Base-by-base conservation (phyloP, 2,888 invertebrate genomes). In the Ariolimax columbianus region DNA sequence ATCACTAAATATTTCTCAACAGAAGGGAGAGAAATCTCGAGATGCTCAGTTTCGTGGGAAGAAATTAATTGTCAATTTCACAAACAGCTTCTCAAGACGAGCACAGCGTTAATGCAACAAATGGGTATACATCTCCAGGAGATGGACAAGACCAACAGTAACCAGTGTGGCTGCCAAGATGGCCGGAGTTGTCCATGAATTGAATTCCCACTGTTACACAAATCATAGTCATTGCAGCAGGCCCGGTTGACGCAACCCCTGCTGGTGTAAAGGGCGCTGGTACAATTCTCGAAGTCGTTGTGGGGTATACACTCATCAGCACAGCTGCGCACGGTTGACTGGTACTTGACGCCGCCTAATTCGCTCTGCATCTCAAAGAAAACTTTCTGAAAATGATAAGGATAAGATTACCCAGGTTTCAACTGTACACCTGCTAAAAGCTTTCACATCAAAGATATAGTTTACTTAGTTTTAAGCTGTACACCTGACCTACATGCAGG, bases 211-310 rank as follows among this genome's bases (percentile, higher is more conserved):
- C 70, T 33, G 85, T 92, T 92, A 84, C 91, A 92, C 38, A 92
- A 77, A 85, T 91, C 91, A 30, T 88, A 86, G 81, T 92, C 89
- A 51, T 83, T 80, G 73, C 91, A 92, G 84, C 91, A 92, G 33
- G 87, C 87, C 38, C 90, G 89, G 55, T 87, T 84, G 26, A 90
- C 87, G 79, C 91, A 92, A 43, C 91, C 91, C 55, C 90, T 86
- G 70, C 89, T 90, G 47, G 86, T 89, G 59, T 86, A 86, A 14
- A 89, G 86, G 23, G 87, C 88, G 26, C 84, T 63, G 11, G 89
- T 89, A 80, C 91, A 92, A 88, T 92, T 91, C 47, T 36, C 11
- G 80, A 90, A 91, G 83, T 92, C 91, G 84, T 92, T 88, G 83
- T 89, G 88, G 14, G 88, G 84, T 14, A 80, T 38, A 85, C 91